These are phyloP conservation scores for Seira sanloemensis DNA, from an alignment of 2,888 invertebrate species.

Conservation along the genomic window DNA sequence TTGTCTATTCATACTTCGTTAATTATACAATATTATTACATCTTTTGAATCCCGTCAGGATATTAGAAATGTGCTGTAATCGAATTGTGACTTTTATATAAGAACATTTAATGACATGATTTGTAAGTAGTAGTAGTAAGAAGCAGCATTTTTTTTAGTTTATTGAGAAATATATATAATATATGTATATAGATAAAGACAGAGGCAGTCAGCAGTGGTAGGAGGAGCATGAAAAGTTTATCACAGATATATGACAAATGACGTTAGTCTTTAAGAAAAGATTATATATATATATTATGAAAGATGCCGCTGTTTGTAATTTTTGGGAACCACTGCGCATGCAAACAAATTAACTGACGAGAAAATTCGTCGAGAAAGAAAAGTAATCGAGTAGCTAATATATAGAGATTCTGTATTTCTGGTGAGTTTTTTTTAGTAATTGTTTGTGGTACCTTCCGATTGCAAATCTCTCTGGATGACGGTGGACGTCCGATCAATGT, in stretches of 20 bases:
- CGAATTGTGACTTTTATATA: background rate
- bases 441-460: slow-evolving; percentile 56
- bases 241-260: background rate
- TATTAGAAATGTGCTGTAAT: background rate
- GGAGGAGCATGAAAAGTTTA: background rate
- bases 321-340: slow-evolving; percentile 49
- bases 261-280: background rate
- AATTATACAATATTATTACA: background rate
- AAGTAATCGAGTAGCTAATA: too few species aligned
- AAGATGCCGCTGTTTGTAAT: slow-evolving; percentile 12
- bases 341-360: too few species aligned
- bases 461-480: slow-evolving; percentile 89
- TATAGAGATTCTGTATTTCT: too few species aligned
- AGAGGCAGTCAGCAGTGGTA: slow-evolving; percentile 18
- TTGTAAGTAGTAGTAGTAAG: slow-evolving; percentile 37
- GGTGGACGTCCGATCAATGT: slow-evolving; percentile 94
- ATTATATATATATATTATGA: background rate
- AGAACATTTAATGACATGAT: background rate
- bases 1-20: background rate
- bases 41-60: background rate
- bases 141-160: slow-evolving; percentile 5
- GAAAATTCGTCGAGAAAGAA: too few species aligned
- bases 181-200: background rate
- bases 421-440: background rate
- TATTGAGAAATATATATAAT: too few species aligned